phyloP scores from a whole-genome alignment of 2,113 vertebrate genomes.

The Pteropus alecto region DNA sequence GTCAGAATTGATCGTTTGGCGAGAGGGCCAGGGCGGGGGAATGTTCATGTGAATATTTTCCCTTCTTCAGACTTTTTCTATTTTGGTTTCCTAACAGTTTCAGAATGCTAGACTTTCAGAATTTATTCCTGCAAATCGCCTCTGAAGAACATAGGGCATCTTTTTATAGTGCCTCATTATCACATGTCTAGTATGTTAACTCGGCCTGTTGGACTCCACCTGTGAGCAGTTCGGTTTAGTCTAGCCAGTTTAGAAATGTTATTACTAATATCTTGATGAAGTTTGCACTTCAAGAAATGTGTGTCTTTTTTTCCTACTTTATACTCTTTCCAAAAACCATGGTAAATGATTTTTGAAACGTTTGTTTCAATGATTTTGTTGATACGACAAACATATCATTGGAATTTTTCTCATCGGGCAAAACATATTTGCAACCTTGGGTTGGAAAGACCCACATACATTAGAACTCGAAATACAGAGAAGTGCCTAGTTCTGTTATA shows the following conservation, averaged over 20 bases:
- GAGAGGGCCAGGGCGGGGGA: background rate
- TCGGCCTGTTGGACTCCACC: too few species aligned
- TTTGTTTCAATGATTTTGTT: background rate
- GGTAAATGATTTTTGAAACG: background rate
- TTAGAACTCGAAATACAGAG: background rate
- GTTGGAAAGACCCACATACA: background rate
- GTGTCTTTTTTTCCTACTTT: background rate
- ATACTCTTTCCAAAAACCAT: background rate
- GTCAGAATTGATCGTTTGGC: background rate
- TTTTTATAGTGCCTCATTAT: background rate
- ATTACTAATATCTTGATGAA: background rate
- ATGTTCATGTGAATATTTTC: background rate
- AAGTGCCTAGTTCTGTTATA: background rate
- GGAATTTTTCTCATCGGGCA: background rate
- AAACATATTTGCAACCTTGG: background rate
- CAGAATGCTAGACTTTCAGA: background rate
- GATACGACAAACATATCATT: background rate
- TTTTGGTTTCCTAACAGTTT: background rate
- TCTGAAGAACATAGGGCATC: background rate
- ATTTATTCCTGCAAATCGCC: background rate
- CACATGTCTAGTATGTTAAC: fast-evolving
- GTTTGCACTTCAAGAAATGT: background rate
- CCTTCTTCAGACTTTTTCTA: background rate
- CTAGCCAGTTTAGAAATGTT: background rate
- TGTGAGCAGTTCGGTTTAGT: background rate